Evolutionary conservation across 1,140 invertebrate species (phyloP).

Genomic region (Cepaea nemoralis): DNA sequence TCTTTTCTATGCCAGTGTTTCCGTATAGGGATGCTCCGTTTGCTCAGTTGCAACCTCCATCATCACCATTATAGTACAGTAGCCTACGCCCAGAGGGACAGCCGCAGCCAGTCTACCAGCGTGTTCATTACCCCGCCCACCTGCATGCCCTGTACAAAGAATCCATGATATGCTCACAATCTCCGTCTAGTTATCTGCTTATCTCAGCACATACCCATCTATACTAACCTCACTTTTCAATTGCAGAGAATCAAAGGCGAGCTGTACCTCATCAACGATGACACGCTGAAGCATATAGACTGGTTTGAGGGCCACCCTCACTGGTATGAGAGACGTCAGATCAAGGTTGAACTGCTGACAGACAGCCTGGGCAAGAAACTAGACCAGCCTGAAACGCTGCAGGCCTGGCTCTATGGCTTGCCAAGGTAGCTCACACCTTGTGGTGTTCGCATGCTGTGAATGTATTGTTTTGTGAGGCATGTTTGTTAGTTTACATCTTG

Average conservation of each 20-base stretch:
- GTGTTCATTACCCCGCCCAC: not conserved
- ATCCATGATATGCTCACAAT: no score
- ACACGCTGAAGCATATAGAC: constrained; percentile 18
- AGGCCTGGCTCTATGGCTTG: constrained; percentile 19
- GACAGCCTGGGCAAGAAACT: constrained; percentile 2
- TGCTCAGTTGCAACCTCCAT: no score
- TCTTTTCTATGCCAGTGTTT: no score
- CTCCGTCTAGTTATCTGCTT: not conserved
- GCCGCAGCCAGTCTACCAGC: not conserved
- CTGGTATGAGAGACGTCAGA: constrained; percentile 15
- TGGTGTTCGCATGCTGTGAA: no score
- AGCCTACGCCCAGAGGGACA: no score
- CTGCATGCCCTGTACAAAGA: no score
- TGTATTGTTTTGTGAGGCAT: no score
- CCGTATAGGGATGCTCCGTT: no score
- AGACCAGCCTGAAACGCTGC: not conserved
- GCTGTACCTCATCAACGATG: constrained; percentile 18
- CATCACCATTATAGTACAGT: no score
- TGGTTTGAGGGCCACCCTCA: constrained; percentile 21
- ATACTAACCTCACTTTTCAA: not conserved
- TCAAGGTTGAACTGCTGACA: constrained; percentile 11
- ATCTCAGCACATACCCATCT: not conserved
- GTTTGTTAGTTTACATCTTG: no score
- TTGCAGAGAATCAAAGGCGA: constrained; percentile 25
- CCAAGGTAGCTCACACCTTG: constrained; percentile 8